Percentiles rank a stretch among this genome's conserved stretches.
Evolutionary conservation across 2,888 invertebrate species (phyloP).

Genomic region (Idaea biselata): DNA sequence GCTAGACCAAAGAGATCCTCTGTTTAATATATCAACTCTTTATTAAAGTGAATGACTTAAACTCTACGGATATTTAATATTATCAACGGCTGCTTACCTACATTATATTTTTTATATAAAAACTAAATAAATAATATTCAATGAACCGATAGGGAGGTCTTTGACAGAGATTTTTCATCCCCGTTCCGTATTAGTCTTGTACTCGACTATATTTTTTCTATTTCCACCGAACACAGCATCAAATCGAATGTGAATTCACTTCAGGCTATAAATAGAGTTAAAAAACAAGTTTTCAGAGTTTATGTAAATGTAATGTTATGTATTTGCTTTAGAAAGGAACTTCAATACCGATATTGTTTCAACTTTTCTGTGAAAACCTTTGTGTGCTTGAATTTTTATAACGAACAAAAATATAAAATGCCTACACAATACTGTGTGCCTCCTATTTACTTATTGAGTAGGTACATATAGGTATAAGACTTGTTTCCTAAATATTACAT

Average conservation of each 20-base stretch:
- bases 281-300: neutral
- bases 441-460: too few relatives aligned
- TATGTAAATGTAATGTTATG: neutral
- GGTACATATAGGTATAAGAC: too few relatives aligned
- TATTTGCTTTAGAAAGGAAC: neutral
- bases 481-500: too few relatives aligned
- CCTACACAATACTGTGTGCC: too few relatives aligned
- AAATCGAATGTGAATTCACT: neutral
- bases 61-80: too few relatives aligned
- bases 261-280: neutral
- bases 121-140: neutral
- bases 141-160: neutral
- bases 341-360: neutral
- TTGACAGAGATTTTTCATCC: neutral
- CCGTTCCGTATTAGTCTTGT: neutral
- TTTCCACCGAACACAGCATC: neutral
- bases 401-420: too few relatives aligned
- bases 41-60: too few relatives aligned
- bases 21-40: too few relatives aligned
- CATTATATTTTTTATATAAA: neutral
- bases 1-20: too few relatives aligned
- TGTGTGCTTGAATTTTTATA: neutral
- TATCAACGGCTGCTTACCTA: too few relatives aligned
- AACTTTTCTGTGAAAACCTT: neutral
- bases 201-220: conserved; percentile 2